These are phyloP conservation scores for Psittacula echo DNA, from an alignment of 2,797 vertebrate species.

Conservation along the genomic window DNA sequence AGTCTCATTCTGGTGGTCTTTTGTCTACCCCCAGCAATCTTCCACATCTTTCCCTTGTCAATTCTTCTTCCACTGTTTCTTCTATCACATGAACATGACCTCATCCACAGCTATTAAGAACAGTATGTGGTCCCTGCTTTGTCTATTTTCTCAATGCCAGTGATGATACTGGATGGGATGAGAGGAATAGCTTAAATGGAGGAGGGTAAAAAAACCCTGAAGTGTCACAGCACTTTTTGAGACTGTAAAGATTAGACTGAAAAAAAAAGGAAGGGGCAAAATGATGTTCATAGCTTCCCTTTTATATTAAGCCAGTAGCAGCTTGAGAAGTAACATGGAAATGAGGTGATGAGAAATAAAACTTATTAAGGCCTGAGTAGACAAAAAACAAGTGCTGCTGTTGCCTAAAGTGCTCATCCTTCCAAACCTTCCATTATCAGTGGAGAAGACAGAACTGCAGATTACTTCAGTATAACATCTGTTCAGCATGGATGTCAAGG, in stretches of 20 bases:
- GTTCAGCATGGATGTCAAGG: constrained; percentile 49
- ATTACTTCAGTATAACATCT: constrained; percentile 46
- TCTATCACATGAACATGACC: background rate
- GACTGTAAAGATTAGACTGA: background rate
- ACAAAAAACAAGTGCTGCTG: background rate
- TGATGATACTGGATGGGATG: background rate
- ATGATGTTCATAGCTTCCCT: background rate
- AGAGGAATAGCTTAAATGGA: background rate
- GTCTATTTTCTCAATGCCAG: background rate
- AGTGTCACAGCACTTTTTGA: background rate
- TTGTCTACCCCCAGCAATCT: background rate
- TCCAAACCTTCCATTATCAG: background rate
- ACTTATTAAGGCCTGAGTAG: background rate
- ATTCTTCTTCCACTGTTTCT: background rate
- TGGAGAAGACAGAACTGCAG: constrained; percentile 26
- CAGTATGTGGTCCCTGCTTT: background rate
- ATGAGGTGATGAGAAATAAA: background rate
- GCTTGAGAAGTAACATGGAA: background rate
- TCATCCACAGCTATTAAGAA: background rate
- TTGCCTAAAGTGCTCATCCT: background rate
- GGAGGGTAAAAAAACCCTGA: background rate
- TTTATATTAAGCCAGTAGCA: background rate
- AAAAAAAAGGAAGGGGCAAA: background rate
- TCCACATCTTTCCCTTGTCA: background rate
- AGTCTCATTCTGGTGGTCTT: background rate